These are phyloP conservation scores for Heterodera filipjevi DNA, from an alignment of 2,888 invertebrate species.

Conservation along the genomic window DNA sequence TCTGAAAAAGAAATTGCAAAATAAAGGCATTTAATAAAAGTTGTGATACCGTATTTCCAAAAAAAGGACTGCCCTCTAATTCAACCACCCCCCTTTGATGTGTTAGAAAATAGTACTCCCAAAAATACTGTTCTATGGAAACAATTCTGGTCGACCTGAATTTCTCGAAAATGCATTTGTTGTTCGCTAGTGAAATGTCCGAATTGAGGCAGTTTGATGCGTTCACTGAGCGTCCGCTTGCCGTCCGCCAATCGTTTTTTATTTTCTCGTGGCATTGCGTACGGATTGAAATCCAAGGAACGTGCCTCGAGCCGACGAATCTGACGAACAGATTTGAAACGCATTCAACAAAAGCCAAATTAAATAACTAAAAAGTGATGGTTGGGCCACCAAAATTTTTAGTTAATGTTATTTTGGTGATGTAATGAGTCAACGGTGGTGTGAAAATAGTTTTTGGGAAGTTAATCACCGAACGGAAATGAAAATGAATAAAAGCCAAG, in stretches of 20 bases:
- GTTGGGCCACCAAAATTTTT: no score
- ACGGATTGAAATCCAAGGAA: neutral
- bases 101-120: no score
- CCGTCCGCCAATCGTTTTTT: neutral
- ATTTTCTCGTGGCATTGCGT: neutral
- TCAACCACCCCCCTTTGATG: no score
- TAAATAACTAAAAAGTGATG: no score
- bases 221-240: conserved; percentile 1
- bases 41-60: no score
- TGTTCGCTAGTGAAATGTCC: conserved; percentile 22
- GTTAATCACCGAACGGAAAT: no score
- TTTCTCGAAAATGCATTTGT: conserved; percentile 24
- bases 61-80: no score
- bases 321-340: neutral
- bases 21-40: neutral
- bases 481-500: no score
- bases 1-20: neutral
- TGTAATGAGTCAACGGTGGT: no score
- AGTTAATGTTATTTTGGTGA: no score
- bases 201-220: conserved; percentile 20
- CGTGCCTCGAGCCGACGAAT: conserved; percentile 2
- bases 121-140: neutral
- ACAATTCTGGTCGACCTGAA: neutral
- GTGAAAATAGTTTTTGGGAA: no score
- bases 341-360: neutral